phyloP scores from a whole-genome alignment of 2,797 vertebrate species.

The Trematomus bernacchii region DNA sequence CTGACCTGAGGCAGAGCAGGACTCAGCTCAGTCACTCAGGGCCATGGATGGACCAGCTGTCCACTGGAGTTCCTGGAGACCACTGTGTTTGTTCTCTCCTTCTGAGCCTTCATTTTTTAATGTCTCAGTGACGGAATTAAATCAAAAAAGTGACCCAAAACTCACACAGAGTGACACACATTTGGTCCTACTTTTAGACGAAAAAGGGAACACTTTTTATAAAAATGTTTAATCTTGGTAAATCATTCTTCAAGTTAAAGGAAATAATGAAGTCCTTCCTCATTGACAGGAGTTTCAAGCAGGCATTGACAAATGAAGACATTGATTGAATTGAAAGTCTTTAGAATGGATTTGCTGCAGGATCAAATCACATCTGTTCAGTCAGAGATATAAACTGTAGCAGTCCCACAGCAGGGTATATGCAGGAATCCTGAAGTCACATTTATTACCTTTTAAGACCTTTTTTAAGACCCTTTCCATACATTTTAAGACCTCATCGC shows the following conservation, averaged over 20 bases:
- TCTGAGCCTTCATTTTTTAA: constrained; percentile 3
- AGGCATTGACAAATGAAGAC: not conserved
- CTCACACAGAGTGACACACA: constrained; percentile 4
- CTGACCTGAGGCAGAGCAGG: constrained; percentile 25
- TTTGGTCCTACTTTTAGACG: constrained; percentile 7
- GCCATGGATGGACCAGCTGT: constrained; percentile 11
- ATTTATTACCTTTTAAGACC: too few species aligned
- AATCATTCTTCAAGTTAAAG: not conserved
- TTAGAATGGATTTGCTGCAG: not conserved
- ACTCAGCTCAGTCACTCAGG: not conserved
- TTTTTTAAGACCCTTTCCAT: too few species aligned
- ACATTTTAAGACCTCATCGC: too few species aligned
- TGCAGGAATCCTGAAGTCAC: too few species aligned
- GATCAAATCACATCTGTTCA: not conserved
- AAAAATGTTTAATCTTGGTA: not conserved
- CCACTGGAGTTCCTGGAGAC: constrained; percentile 7
- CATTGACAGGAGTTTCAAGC: not conserved
- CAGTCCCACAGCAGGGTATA: too few species aligned
- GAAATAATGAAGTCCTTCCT: too few species aligned
- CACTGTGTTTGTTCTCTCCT: not conserved
- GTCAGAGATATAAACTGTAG: not conserved
- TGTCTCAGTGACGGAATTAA: not conserved
- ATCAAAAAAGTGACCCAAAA: constrained; percentile 16
- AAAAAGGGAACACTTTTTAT: not conserved
- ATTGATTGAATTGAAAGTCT: not conserved